These are phyloP conservation scores for Smittia sp. DNA, from an alignment of 2,888 invertebrate genomes.

Conservation along the genomic window DNA sequence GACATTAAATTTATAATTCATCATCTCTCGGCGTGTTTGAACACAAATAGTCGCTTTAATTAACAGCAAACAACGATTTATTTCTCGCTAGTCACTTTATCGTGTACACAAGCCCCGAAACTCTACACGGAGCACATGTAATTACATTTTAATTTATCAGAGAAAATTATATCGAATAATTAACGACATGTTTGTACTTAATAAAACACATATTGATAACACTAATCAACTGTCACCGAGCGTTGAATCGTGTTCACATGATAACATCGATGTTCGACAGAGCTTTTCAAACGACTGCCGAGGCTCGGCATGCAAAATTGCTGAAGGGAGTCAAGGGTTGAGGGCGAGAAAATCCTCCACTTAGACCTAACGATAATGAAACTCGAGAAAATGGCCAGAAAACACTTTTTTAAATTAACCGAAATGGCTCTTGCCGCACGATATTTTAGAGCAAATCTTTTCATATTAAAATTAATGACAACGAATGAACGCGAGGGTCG, in stretches of 20 bases:
- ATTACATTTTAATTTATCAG: conserved; percentile 19
- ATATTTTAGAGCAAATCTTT: background rate
- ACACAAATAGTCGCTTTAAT: conserved; percentile 19
- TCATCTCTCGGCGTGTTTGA: background rate
- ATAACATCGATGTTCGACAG: conserved; percentile 15
- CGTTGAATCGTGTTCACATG: background rate
- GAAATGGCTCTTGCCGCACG: background rate
- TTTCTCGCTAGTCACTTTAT: background rate
- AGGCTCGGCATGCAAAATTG: no score
- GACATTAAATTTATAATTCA: conserved; percentile 12
- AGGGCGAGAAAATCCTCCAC: no score
- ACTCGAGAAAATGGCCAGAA: background rate
- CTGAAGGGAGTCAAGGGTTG: no score
- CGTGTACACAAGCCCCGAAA: background rate
- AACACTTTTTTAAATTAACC: conserved; percentile 12
- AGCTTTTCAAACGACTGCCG: background rate
- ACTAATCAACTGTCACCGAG: conserved; percentile 9
- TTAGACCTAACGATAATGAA: no score
- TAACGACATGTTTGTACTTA: conserved; percentile 13
- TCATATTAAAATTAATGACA: conserved; percentile 7
- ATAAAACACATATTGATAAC: conserved; percentile 19
- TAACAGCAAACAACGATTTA: background rate
- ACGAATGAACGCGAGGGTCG: no score
- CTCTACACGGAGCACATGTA: background rate
- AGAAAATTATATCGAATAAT: conserved; percentile 1